Evolutionary conservation across 2,888 invertebrate species (phyloP).

Genomic region (Platycnemis pennipes): DNA sequence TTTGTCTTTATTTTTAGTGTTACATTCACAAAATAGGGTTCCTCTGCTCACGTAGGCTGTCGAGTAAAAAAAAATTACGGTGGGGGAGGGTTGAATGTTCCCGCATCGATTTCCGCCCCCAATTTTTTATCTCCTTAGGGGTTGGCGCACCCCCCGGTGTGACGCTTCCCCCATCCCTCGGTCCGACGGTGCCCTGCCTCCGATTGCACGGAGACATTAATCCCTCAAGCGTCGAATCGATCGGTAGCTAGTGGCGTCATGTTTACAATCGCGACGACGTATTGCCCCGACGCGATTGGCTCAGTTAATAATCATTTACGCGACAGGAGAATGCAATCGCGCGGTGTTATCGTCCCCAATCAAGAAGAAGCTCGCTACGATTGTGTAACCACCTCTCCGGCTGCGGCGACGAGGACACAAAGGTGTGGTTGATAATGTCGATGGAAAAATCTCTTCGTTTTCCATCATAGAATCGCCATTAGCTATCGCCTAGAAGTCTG

Average conservation of each 20-base stretch:
- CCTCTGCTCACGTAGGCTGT: too few relatives aligned
- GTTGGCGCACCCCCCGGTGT: neutral
- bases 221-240: neutral
- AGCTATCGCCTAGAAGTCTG: too few relatives aligned
- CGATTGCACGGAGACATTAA: slow-evolving; percentile 14
- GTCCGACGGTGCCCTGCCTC: neutral
- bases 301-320: slow-evolving; percentile 27
- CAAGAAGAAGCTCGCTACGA: neutral
- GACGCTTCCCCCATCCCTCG: neutral
- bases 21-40: too few relatives aligned
- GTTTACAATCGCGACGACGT: neutral
- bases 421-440: neutral
- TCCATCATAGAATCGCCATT: neutral
- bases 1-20: too few relatives aligned
- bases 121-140: neutral
- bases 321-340: neutral
- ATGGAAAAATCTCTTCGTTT: neutral
- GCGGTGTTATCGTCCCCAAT: neutral
- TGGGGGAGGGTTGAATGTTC: neutral
- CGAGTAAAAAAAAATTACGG: too few relatives aligned
- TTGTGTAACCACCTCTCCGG: neutral
- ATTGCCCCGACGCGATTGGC: neutral
- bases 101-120: neutral
- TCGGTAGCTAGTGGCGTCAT: neutral
- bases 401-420: neutral